Evolutionary conservation across 2,797 vertebrate genomes (phyloP), one percentile per base, ranked within the genome.

Genomic region (Spinus olivaceus): DNA sequence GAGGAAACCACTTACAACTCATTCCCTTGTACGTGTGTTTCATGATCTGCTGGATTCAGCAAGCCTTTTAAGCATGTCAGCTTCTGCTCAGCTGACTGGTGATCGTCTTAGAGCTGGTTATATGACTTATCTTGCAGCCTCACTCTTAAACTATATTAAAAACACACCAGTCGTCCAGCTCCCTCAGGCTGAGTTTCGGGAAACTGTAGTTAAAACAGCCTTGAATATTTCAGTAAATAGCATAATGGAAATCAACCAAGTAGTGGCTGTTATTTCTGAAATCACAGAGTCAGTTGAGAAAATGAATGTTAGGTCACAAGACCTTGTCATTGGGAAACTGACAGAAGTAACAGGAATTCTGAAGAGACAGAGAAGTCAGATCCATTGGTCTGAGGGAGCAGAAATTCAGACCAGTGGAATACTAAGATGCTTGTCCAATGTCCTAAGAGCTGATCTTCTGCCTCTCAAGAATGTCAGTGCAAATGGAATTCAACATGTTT

Each of bases 321-420:
- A 86, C 6, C 64, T 84, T 16, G 92, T 83, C 24, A 46, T 88
- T 4, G 47, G 2, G 57, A 97, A 97, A 80, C 24, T 97, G 11
- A 37, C 35, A 72, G 96, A 98, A 86, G 83, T 89, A 14, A 96
- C 54, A 0, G 35, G 27, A 32, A 70, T 57, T 57, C 81, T 98
- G n/a, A 92, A 86, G 50, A 59, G 7, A 6, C 46, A 84, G n/a
- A 93, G 39, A n/a, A 28, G 53, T 13, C 39, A 66, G 28, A 21
- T 4, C 32, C 23, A 59, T 2, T 76, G 49, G 49, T 96, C 97
- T 10, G 97, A 97, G n/a, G 95, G 96, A 42, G 92, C 94, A 72
- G 97, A 98, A 88, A 96, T 79, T 30, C 79, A 98, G 66, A 77
- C 63, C 60, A 94, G 87, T 9, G 98, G 97, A 35, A 96, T 98